phyloP scores from a whole-genome alignment of 1,140 invertebrate genomes.

The Condylostylus longicornis region DNA sequence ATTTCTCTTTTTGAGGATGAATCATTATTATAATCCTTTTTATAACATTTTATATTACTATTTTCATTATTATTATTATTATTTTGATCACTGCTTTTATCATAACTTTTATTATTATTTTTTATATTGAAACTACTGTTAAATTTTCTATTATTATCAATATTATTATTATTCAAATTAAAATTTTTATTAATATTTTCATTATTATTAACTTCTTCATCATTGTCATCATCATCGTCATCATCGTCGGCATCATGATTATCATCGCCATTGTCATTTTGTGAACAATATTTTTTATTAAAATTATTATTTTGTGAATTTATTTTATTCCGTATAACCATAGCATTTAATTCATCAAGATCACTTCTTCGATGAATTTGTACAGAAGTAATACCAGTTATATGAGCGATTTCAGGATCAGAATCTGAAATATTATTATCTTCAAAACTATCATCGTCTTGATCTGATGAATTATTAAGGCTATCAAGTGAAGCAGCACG shows the following conservation, averaged over 20 bases:
- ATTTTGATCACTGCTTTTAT: background rate
- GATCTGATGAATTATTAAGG: constrained; percentile 45
- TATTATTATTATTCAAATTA: constrained; percentile 1
- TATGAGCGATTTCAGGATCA: constrained; percentile 30
- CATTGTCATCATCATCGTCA: background rate
- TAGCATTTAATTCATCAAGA: constrained; percentile 28
- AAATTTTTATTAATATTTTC: background rate
- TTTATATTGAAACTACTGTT: background rate
- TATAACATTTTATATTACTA: constrained; percentile 3
- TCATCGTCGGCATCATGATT: constrained; percentile 3
- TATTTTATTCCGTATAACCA: constrained; percentile 24
- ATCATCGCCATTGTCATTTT: constrained; percentile 11
- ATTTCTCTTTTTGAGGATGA: constrained; percentile 6
- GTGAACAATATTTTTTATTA: constrained; percentile 23
- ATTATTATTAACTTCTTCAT: constrained; percentile 1
- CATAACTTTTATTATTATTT: background rate
- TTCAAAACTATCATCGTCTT: constrained; percentile 11
- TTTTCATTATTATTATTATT: background rate
- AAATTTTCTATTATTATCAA: background rate
- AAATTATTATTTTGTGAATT: too few relatives aligned
- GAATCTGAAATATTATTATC: constrained; percentile 19
- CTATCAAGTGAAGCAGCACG: constrained; percentile 46
- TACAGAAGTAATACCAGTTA: constrained; percentile 27
- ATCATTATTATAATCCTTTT: constrained; percentile 10
- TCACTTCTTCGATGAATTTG: constrained; percentile 28